Evolutionary conservation across 2,797 vertebrate species (phyloP).

Genomic region (Acanthurus lineatus): DNA sequence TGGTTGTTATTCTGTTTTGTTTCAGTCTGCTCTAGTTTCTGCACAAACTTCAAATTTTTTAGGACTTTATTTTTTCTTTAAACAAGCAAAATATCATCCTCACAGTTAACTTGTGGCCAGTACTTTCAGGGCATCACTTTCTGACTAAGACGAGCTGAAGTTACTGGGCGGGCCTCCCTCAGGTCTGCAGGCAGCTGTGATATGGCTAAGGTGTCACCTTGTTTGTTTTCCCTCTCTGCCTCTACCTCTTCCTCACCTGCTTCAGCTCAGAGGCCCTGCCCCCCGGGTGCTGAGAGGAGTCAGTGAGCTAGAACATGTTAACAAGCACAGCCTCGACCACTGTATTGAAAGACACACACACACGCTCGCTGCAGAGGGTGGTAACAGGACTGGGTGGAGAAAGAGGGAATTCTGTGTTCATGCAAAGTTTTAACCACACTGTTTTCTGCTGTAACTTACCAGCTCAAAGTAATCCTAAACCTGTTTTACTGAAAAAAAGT

Average conservation of each 20-base stretch:
- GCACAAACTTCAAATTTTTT: not conserved
- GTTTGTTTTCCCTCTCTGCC: slow-evolving; percentile 86
- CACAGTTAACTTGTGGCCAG: too few species aligned
- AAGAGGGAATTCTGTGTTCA: not conserved
- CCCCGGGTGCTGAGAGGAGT: slow-evolving; percentile 80
- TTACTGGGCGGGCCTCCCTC: slow-evolving; percentile 25
- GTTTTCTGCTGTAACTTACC: not conserved
- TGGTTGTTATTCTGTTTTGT: not conserved
- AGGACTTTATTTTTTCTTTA: not conserved
- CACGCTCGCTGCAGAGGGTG: slow-evolving; percentile 39
- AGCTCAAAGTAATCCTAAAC: too few species aligned
- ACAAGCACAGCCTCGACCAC: slow-evolving; percentile 80
- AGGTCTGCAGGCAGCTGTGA: slow-evolving; percentile 70
- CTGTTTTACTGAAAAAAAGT: not conserved
- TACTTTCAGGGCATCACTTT: not conserved
- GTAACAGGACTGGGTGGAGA: not conserved
- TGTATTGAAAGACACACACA: slow-evolving; percentile 82
- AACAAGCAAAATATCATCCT: not conserved
- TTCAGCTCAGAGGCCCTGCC: slow-evolving; percentile 56
- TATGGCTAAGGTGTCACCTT: slow-evolving; percentile 75
- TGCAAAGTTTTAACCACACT: not conserved
- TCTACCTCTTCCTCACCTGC: slow-evolving; percentile 81
- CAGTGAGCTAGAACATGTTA: slow-evolving; percentile 89
- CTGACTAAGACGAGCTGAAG: slow-evolving; percentile 1
- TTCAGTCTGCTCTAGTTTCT: not conserved